Conservation (phyloP, 2,797 vertebrate genomes). For the Mallotus villosus region DNA sequence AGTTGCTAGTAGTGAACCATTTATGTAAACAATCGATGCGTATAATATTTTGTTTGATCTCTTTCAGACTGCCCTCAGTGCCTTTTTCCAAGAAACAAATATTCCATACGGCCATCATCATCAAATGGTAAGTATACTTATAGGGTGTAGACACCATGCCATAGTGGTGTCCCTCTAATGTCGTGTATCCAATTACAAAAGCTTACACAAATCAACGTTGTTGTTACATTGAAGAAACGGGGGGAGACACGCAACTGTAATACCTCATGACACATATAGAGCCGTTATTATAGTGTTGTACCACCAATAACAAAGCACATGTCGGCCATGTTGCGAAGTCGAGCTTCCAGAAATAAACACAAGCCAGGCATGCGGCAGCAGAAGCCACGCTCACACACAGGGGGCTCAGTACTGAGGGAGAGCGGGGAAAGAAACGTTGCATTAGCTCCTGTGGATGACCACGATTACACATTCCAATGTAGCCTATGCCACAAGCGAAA, state of each 20-base stretch:
- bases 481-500: conserved; percentile 9
- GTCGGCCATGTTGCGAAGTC: conserved; percentile 80
- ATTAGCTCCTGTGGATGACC: conserved; percentile 1
- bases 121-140: conserved; percentile 92
- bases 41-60: conserved; percentile 40
- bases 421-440: neutral
- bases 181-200: neutral
- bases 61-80: conserved; percentile 92
- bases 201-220: neutral
- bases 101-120: conserved; percentile 97
- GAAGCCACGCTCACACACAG: conserved; percentile 39
- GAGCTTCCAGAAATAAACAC: conserved; percentile 82
- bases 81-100: conserved; percentile 98
- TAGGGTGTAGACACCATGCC: neutral
- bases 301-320: conserved; percentile 82
- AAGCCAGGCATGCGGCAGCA: conserved; percentile 51
- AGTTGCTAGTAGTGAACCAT: neutral
- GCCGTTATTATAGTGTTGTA: conserved; percentile 56
- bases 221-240: neutral
- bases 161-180: neutral
- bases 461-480: conserved; percentile 19
- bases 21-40: conserved; percentile 11
- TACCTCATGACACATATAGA: conserved; percentile 19
- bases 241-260: too few relatives aligned
- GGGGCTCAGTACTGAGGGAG: neutral